Evolutionary conservation across 2,888 invertebrate genomes (phyloP).

Genomic region (Pimpla rufipes): DNA sequence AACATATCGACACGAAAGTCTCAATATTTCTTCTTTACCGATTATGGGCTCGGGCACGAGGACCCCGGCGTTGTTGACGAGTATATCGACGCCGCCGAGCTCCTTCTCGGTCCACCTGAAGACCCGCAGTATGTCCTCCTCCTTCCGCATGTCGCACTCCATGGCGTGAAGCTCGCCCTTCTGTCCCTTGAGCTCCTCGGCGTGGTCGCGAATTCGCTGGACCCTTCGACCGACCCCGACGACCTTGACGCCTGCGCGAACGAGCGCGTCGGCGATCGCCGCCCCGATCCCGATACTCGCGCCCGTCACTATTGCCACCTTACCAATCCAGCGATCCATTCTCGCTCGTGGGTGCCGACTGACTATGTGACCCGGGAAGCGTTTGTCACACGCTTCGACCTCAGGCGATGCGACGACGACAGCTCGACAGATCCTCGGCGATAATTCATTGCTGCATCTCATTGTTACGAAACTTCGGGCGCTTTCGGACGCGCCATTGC

Average conservation of each 20-base stretch:
- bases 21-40: constrained; percentile 75
- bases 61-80: constrained; percentile 88
- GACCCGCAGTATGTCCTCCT: constrained; percentile 86
- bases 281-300: constrained; percentile 89
- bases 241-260: constrained; percentile 86
- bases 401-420: too few relatives aligned
- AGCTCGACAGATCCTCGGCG: too few relatives aligned
- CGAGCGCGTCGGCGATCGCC: constrained; percentile 84
- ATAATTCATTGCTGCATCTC: neutral
- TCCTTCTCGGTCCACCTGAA: constrained; percentile 86
- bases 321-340: constrained; percentile 88
- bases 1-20: too few relatives aligned
- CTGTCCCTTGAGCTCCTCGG: constrained; percentile 8
- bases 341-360: neutral
- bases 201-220: constrained; percentile 83
- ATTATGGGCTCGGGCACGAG: constrained; percentile 77
- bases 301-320: constrained; percentile 89
- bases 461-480: neutral
- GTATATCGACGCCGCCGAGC: constrained; percentile 87
- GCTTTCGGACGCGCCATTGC: neutral
- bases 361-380: neutral
- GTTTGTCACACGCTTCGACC: too few relatives aligned
- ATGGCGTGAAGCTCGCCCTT: constrained; percentile 81
- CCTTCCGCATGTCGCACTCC: constrained; percentile 86
- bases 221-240: constrained; percentile 86